Percentiles rank a stretch among this genome's conserved stretches.
phyloP scores from a whole-genome alignment of 2,113 vertebrate species.

The Myrmophylax atrothorax region DNA sequence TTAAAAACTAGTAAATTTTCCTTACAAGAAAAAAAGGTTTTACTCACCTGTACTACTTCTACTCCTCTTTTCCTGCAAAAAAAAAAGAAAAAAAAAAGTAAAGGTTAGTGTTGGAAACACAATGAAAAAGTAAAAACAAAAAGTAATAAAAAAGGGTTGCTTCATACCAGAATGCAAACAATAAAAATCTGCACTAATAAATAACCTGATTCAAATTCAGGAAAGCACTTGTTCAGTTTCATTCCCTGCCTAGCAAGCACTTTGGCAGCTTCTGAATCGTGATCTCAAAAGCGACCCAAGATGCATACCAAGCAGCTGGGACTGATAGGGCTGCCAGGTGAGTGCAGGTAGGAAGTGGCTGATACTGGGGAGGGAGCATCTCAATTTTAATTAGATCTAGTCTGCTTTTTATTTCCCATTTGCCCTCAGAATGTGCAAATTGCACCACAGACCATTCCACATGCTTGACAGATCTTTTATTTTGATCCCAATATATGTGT shows the following conservation, averaged over 20 bases:
- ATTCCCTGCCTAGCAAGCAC: not conserved
- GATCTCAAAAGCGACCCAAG: not conserved
- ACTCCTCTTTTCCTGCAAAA: conserved; percentile 93
- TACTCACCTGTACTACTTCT: conserved; percentile 95
- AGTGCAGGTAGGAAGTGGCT: not conserved
- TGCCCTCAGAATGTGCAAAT: not conserved
- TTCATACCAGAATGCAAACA: not conserved
- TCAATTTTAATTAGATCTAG: not conserved
- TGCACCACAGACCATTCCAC: not conserved
- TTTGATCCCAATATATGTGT: not conserved
- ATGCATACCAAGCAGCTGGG: not conserved
- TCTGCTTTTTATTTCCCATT: not conserved
- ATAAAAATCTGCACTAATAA: not conserved
- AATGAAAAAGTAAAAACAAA: not conserved
- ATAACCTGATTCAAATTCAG: conserved; percentile 23
- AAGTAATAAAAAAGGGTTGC: not conserved
- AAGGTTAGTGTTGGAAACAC: conserved; percentile 14
- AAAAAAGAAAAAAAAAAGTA: not conserved
- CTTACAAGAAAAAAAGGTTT: not conserved
- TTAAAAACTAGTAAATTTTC: not conserved
- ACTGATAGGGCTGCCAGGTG: not conserved
- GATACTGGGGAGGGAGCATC: not conserved
- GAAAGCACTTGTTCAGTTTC: not conserved
- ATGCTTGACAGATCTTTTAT: not conserved
- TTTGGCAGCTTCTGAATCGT: not conserved